These are phyloP conservation scores for Lasius platythorax DNA, from an alignment of 2,888 invertebrate genomes.

Conservation along the genomic window DNA sequence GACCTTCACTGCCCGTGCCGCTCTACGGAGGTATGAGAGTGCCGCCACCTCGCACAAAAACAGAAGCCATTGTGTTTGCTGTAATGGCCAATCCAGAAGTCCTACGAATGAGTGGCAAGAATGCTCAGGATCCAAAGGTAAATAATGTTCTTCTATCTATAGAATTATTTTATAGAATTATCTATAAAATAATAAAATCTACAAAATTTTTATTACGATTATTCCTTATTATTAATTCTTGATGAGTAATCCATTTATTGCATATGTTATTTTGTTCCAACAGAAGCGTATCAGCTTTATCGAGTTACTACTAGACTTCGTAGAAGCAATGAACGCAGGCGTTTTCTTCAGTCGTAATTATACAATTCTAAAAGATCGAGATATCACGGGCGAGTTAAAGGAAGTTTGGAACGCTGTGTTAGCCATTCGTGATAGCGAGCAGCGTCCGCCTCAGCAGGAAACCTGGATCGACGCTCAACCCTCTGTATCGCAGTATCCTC, in stretches of 20 bases:
- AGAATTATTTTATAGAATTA: background rate
- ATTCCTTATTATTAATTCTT: background rate
- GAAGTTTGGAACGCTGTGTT: conserved; percentile 92
- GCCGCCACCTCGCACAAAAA: conserved; percentile 88
- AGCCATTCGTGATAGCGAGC: conserved; percentile 87
- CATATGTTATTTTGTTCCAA: conserved; percentile 70
- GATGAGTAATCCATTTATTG: background rate
- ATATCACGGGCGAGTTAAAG: conserved; percentile 91
- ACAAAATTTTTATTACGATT: background rate
- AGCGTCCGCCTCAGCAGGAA: conserved; percentile 83
- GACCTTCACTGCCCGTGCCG: conserved; percentile 90
- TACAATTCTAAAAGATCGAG: conserved; percentile 89
- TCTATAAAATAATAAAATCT: background rate
- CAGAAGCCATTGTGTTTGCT: conserved; percentile 90
- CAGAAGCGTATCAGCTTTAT: conserved; percentile 90
- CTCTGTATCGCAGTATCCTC: conserved; percentile 78
- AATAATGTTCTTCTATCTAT: conserved; percentile 59
- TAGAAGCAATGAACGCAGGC: conserved; percentile 91
- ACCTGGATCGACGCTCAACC: conserved; percentile 83
- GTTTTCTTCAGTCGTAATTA: conserved; percentile 87
- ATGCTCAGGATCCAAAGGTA: conserved; percentile 89
- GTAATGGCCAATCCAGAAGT: conserved; percentile 92
- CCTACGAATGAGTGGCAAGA: conserved; percentile 90
- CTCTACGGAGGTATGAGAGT: conserved; percentile 92
- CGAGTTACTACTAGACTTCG: conserved; percentile 90